Evolutionary conservation across 1,140 invertebrate genomes (phyloP).

Genomic region (Cyclina sinensis): DNA sequence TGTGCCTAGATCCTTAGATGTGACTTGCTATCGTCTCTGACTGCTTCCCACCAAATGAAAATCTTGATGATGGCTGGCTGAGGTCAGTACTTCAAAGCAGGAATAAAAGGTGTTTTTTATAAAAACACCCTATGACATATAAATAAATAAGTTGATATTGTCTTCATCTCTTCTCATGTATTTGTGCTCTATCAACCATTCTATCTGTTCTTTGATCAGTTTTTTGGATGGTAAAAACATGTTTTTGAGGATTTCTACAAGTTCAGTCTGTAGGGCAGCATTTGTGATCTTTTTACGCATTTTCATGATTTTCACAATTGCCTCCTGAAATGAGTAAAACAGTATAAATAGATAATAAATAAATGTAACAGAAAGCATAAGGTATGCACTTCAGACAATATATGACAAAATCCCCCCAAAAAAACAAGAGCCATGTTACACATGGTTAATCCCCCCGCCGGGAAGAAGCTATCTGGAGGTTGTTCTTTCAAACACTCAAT

Average conservation of each 20-base stretch:
- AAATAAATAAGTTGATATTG: conserved; percentile 99
- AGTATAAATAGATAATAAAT: no score
- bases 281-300: conserved; percentile 98
- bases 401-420: no score
- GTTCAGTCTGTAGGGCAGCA: conserved; percentile 97
- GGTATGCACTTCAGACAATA: no score
- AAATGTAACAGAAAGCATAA: no score
- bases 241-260: conserved; percentile 99
- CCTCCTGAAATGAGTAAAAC: conserved; percentile 96
- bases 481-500: no score
- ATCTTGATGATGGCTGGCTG: conserved; percentile 17
- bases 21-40: neutral
- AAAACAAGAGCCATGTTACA: no score
- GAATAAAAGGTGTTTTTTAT: conserved; percentile 5
- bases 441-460: no score
- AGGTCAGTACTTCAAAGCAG: conserved; percentile 24
- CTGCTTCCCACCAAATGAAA: neutral
- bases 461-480: no score
- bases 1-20: neutral
- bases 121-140: conserved; percentile 93
- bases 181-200: conserved; percentile 99
- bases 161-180: conserved; percentile 98
- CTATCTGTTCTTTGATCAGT: conserved; percentile 99
- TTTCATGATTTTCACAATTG: conserved; percentile 99
- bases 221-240: conserved; percentile 99